These are phyloP conservation scores for Dasyprocta punctata DNA, from an alignment of 2,113 vertebrate species.

Conservation along the genomic window DNA sequence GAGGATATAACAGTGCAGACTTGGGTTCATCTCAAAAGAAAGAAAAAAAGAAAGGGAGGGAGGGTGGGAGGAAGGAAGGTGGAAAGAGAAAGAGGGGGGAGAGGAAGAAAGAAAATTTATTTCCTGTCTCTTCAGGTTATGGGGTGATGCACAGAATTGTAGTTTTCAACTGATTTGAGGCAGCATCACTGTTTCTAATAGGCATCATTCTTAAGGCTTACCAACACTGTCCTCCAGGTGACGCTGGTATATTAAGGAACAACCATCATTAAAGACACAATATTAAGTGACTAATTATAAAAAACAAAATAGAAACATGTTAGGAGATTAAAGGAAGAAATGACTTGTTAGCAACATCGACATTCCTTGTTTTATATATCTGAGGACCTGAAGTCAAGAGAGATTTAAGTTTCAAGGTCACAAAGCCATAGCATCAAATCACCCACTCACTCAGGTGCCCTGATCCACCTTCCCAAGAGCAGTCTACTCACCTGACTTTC, in stretches of 20 bases:
- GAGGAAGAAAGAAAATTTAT: neutral
- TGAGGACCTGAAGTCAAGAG: neutral
- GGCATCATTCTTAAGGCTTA: conserved; percentile 49
- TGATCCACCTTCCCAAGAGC: neutral
- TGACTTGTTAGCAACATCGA: neutral
- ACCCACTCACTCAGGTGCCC: neutral
- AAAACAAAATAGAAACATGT: conserved; percentile 40
- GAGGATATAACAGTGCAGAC: neutral
- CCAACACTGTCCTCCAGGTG: conserved; percentile 62
- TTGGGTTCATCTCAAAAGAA: neutral
- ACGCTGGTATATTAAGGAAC: conserved; percentile 40
- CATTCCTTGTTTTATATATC: neutral
- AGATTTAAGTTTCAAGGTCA: conserved; percentile 28
- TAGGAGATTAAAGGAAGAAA: conserved; percentile 7
- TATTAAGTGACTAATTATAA: conserved; percentile 44
- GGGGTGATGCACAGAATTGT: neutral
- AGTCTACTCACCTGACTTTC: conserved; percentile 60
- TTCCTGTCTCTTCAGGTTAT: conserved; percentile 9
- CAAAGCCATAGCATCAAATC: neutral
- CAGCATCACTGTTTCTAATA: neutral
- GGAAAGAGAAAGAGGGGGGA: no score
- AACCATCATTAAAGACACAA: neutral
- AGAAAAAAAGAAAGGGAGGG: neutral
- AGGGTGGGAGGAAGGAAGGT: rapidly evolving
- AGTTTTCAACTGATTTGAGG: neutral